Conservation (phyloP, 2,113 vertebrate species). For the Xiphorhynchus elegans region DNA sequence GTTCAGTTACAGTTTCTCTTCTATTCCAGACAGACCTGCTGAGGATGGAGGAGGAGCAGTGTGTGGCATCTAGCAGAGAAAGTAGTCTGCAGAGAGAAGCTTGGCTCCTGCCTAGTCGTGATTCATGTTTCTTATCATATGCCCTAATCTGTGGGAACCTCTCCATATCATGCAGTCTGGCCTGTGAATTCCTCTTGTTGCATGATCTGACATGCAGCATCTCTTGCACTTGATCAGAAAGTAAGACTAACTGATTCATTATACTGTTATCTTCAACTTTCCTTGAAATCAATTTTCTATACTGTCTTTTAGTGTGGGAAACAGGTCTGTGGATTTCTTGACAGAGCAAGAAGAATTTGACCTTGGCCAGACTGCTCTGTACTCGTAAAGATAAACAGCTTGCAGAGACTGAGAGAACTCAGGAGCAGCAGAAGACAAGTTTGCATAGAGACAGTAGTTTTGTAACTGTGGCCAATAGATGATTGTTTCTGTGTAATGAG, state of each 20-base stretch:
- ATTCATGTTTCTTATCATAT: not conserved
- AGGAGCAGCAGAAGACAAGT: no score
- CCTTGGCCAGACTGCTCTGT: no score
- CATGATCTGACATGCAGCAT: not conserved
- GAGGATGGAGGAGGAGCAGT: not conserved
- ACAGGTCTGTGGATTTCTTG: no score
- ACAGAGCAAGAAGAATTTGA: no score
- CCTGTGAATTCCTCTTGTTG: not conserved
- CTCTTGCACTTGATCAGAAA: not conserved
- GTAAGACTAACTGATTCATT: not conserved
- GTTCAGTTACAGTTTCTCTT: not conserved
- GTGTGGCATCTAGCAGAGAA: not conserved
- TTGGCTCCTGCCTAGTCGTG: not conserved
- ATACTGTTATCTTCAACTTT: no score
- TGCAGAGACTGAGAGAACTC: no score
- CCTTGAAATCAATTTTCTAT: no score
- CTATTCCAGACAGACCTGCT: not conserved
- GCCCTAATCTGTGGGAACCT: not conserved
- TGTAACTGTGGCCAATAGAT: no score
- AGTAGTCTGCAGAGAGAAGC: not conserved
- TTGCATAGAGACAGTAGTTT: no score
- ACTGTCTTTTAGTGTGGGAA: no score
- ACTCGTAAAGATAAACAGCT: no score
- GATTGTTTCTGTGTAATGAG: no score
- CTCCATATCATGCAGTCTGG: not conserved